These are phyloP conservation scores for Zaprionus capensis DNA, from an alignment of 1,140 invertebrate genomes.

Conservation along the genomic window DNA sequence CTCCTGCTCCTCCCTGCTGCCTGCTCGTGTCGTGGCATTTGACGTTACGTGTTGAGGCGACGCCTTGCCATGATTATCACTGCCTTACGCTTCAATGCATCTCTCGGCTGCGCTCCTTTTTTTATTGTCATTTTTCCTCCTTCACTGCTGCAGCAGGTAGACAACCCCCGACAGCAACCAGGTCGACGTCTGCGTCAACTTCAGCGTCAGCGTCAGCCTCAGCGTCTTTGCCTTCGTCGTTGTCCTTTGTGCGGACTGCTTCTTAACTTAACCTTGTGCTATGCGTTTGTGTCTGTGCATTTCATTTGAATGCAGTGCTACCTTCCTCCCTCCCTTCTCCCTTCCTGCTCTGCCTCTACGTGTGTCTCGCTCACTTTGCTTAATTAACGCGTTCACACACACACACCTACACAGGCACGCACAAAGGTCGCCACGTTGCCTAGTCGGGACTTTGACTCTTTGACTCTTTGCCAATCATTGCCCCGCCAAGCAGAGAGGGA, in stretches of 20 bases:
- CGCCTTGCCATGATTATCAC: constrained; percentile 78
- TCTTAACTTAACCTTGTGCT: constrained; percentile 59
- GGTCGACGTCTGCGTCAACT: constrained; percentile 32
- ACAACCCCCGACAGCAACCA: constrained; percentile 34
- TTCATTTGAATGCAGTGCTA: constrained; percentile 69
- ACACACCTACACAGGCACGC: constrained; percentile 21
- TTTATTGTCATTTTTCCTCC: constrained; percentile 1
- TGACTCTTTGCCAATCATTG: constrained; percentile 81
- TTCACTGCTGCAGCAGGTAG: constrained; percentile 47
- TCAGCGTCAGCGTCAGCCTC: background rate
- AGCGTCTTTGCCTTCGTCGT: constrained; percentile 1
- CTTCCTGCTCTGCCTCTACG: constrained; percentile 36
- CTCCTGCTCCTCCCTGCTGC: constrained; percentile 8
- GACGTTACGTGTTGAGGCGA: constrained; percentile 76
- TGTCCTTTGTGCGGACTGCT: constrained; percentile 63
- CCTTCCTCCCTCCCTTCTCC: constrained; percentile 23
- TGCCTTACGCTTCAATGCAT: constrained; percentile 80
- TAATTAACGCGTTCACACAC: constrained; percentile 74
- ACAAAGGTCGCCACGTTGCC: constrained; percentile 68
- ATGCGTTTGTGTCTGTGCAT: constrained; percentile 65
- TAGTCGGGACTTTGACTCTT: constrained; percentile 72
- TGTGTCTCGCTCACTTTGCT: constrained; percentile 80
- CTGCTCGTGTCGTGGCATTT: constrained; percentile 66
- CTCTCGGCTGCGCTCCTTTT: constrained; percentile 51
- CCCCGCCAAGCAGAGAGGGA: constrained; percentile 28